Percentiles rank a stretch among this genome's conserved stretches.
phyloP scores from a whole-genome alignment of 2,888 invertebrate species.

The Onchidella celtica region DNA sequence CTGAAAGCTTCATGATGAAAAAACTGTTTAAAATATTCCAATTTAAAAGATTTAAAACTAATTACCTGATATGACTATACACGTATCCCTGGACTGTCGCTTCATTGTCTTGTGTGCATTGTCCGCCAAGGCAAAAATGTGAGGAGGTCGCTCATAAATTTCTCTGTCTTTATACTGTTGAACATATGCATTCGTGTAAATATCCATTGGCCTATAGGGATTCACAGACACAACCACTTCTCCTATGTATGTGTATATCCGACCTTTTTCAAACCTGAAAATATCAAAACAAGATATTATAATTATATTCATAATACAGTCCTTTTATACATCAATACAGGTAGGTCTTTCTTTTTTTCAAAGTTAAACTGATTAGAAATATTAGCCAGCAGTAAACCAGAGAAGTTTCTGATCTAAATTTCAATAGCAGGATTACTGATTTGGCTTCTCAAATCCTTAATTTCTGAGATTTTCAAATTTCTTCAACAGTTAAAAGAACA shows the following conservation, averaged over 20 bases:
- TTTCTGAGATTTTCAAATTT: too few relatives aligned
- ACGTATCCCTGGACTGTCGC: conserved; percentile 94
- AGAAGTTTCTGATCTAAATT: too few relatives aligned
- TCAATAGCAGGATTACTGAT: too few relatives aligned
- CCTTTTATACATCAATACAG: neutral
- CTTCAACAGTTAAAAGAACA: too few relatives aligned
- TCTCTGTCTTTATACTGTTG: conserved; percentile 96
- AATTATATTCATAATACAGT: neutral
- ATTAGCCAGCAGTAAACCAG: too few relatives aligned
- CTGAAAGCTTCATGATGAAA: too few relatives aligned
- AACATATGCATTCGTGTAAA: conserved; percentile 93
- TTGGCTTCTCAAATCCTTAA: too few relatives aligned
- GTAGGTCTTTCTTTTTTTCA: neutral
- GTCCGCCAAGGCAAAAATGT: conserved; percentile 98
- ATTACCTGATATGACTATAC: conserved; percentile 91
- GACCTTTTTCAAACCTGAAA: conserved; percentile 79
- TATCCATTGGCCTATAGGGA: conserved; percentile 95
- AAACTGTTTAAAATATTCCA: too few relatives aligned
- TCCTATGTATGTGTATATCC: conserved; percentile 98
- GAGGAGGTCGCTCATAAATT: conserved; percentile 97
- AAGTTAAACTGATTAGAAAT: too few relatives aligned
- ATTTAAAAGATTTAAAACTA: neutral
- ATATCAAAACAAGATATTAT: conserved; percentile 12
- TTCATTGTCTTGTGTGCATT: conserved; percentile 96
- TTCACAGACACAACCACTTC: conserved; percentile 95